Conservation (phyloP, 2,113 vertebrate species). For the Clupea harengus region DNA sequence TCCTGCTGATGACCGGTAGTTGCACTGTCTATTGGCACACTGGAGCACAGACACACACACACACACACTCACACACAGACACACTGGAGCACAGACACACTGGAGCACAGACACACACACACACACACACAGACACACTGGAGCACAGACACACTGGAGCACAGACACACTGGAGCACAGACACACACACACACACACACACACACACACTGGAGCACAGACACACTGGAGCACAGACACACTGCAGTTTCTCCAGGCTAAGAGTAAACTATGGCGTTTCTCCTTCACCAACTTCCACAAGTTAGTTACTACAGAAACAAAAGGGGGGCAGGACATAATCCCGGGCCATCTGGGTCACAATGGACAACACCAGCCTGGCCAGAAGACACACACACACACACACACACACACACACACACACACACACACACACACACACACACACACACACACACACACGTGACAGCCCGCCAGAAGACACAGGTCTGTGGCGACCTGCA, state of each 20-base stretch:
- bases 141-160: no score
- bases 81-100: no score
- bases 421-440: no score
- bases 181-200: no score
- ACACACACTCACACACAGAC: no score
- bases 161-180: background rate
- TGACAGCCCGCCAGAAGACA: no score
- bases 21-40: background rate
- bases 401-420: no score
- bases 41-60: background rate
- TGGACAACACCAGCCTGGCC: background rate
- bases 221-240: background rate
- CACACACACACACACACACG: no score
- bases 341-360: background rate
- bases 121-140: no score
- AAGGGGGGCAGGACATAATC: background rate
- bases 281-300: background rate
- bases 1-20: background rate
- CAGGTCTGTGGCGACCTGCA: background rate
- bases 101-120: no score
- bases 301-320: background rate
- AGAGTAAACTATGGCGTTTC: background rate
- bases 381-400: background rate
- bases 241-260: background rate
- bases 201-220: no score